These are phyloP conservation scores for Lucinisca nassula DNA, from an alignment of 2,888 invertebrate genomes.

Conservation along the genomic window DNA sequence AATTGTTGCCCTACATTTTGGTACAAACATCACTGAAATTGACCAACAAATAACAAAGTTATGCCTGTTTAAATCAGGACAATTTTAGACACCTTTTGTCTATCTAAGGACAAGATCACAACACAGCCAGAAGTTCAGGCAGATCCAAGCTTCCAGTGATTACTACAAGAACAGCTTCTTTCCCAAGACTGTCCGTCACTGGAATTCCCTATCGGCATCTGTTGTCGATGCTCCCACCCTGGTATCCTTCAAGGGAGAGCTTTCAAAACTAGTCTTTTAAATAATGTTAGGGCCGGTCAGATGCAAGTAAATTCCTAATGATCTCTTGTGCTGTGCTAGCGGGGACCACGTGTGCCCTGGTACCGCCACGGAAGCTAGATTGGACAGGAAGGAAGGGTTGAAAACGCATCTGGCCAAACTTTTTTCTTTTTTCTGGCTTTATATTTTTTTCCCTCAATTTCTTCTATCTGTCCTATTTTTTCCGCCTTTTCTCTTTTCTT, in stretches of 20 bases:
- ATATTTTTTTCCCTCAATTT: neutral
- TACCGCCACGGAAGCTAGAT: neutral
- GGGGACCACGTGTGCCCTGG: neutral
- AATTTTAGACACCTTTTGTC: too few species aligned
- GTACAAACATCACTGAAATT: too few species aligned
- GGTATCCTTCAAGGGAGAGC: neutral
- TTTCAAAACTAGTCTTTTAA: neutral
- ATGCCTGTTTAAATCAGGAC: too few species aligned
- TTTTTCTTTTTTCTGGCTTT: neutral
- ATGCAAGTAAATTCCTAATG: neutral
- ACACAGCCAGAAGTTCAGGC: neutral
- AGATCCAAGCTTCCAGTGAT: neutral
- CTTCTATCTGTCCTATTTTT: neutral
- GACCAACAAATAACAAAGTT: too few species aligned
- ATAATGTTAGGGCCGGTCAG: neutral
- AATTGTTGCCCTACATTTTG: too few species aligned
- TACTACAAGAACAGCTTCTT: neutral
- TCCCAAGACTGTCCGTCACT: neutral
- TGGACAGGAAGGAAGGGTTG: neutral
- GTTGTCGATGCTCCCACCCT: neutral
- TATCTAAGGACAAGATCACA: constrained; percentile 12
- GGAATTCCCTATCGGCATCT: neutral
- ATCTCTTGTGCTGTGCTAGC: neutral
- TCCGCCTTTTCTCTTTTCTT: neutral
- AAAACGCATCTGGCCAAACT: neutral